Evolutionary conservation across 2,113 vertebrate genomes (phyloP), one percentile per base, ranked within the genome.

Genomic region (Emydura subglobosa): DNA sequence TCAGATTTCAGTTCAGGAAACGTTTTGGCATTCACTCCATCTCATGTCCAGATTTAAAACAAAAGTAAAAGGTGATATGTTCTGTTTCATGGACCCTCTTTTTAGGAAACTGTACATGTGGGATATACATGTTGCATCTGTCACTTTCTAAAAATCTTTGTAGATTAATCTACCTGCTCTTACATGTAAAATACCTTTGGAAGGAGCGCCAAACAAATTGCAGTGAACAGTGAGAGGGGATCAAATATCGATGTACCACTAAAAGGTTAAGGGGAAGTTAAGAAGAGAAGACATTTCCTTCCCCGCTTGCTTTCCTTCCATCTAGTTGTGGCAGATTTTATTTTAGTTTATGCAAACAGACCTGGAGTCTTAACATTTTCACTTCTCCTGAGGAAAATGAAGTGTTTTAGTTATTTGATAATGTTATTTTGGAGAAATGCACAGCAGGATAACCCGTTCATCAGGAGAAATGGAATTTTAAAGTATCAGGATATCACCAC

Each of bases 211-310:
- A 17, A 61, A n/a, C 10, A 13, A 1, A 24, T 7, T 39, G 22
- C 7, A 6, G 0, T 0, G 17, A 21, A 59, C 5, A 3, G 14
- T 8, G 9, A 82, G 44, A 59, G 16, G 49, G 27, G 21, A n/a
- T 11, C 44, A 47, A 2, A 10, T 10, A 47, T 5, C 24, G 65
- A 10, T 21, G 10, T 53, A n/a, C 2, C 61, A 83, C 74, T 25
- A 39, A 39, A 31, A 42, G 1, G 79, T 74, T 25, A 79, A 7
- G 2, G 8, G 82, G 47, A 87, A 79, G 21, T 61, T n/a, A 72
- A 39, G 44, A 83, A 34, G 74, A 39, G 1, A 21, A 1, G 1
- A 17, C 24, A 47, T 65, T 87, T 82, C 31, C 21, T 55, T 82
- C 47, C 82, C 19, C 31, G 55, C 79, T 91, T 87, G 11, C 55